These are phyloP conservation scores for Sciurus carolinensis DNA, from an alignment of 2,797 vertebrate species.

Conservation along the genomic window DNA sequence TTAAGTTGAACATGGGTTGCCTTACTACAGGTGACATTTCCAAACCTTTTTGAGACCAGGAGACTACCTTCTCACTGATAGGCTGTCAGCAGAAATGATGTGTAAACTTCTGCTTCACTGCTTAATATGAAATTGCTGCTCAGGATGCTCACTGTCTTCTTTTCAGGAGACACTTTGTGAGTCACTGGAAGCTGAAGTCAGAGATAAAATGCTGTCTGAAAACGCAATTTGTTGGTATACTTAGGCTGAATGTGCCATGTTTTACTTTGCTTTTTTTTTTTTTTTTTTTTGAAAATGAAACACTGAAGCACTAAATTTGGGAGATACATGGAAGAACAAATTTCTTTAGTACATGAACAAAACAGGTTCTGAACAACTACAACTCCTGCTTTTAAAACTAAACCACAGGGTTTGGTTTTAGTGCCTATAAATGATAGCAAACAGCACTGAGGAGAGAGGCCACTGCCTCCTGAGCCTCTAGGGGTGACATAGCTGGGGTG, in stretches of 20 bases:
- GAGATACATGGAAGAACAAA: not conserved
- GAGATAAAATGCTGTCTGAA: not conserved
- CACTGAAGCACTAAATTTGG: not conserved
- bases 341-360: not conserved
- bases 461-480: not conserved
- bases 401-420: not conserved
- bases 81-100: not conserved
- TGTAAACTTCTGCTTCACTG: not conserved
- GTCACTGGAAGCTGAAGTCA: not conserved
- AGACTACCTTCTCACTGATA: not conserved
- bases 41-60: not conserved
- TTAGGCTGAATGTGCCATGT: not conserved
- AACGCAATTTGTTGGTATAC: not conserved
- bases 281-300: not conserved
- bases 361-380: not conserved
- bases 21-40: not conserved
- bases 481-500: not conserved
- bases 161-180: not conserved
- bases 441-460: not conserved
- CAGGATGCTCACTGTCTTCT: not conserved
- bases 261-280: not conserved
- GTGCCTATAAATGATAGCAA: not conserved
- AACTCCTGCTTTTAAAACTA: conserved; percentile 31
- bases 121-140: not conserved
- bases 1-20: not conserved